Conservation (phyloP, 2,113 vertebrate genomes). For the Triplophysa siluroides region DNA sequence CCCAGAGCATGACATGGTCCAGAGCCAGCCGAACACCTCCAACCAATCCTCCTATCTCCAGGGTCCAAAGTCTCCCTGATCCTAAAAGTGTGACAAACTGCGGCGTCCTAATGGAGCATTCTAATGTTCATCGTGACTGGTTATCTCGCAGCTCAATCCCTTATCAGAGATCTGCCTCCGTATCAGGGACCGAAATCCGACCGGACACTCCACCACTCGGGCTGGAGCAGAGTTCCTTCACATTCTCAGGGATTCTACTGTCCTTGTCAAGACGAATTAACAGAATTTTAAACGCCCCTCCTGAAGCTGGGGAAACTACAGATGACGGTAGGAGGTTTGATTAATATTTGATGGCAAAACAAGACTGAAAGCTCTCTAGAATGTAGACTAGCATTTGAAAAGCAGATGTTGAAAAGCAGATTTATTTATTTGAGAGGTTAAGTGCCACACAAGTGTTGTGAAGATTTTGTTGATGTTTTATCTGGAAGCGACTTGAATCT, state of each 20-base stretch:
- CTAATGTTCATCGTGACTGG: slow-evolving; percentile 7
- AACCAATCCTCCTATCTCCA: background rate
- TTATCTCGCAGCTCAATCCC: slow-evolving; percentile 49
- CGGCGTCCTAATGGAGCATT: slow-evolving; percentile 19
- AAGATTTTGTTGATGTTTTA: background rate
- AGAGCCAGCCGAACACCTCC: slow-evolving; percentile 4
- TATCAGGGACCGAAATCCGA: slow-evolving; percentile 36
- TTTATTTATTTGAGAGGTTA: background rate
- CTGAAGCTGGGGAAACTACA: background rate
- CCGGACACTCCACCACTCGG: slow-evolving; percentile 6
- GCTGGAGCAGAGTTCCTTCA: slow-evolving; percentile 15
- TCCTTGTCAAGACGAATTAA: slow-evolving; percentile 59
- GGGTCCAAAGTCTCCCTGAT: slow-evolving; percentile 46
- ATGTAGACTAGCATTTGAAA: background rate
- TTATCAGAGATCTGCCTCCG: slow-evolving; percentile 63
- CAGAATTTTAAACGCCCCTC: slow-evolving; percentile 51
- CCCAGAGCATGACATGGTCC: background rate
- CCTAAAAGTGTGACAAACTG: slow-evolving; percentile 40
- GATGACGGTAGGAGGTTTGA: slow-evolving; percentile 64
- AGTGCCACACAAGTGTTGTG: background rate
- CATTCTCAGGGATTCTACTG: slow-evolving; percentile 53
- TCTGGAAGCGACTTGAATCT: background rate
- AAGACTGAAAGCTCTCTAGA: background rate
- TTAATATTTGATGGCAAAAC: slow-evolving; percentile 1
- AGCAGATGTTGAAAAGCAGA: background rate